Percentiles rank a stretch among this genome's conserved stretches.
These are phyloP conservation scores for Cybosia mesomella DNA, from an alignment of 2,888 invertebrate species.

Conservation along the genomic window DNA sequence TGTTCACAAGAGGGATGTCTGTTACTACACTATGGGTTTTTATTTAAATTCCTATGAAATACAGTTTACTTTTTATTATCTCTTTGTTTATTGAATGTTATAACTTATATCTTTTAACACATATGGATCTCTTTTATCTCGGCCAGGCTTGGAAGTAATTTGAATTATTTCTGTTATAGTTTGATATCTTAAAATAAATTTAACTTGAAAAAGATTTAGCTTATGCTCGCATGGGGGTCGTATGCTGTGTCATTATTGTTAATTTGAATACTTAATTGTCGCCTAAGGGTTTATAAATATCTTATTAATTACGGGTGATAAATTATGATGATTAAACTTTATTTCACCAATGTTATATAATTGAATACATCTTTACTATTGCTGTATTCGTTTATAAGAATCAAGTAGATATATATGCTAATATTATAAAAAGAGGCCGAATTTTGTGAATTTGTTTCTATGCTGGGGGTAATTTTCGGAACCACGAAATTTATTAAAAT, in stretches of 20 bases:
- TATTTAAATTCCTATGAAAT: slow-evolving; percentile 54
- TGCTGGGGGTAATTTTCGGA: too few relatives aligned
- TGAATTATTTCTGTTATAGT: not conserved
- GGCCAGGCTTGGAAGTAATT: slow-evolving; percentile 1
- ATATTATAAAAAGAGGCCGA: too few relatives aligned
- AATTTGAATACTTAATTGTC: too few relatives aligned
- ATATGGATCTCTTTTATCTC: slow-evolving; percentile 27
- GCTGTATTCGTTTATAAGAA: too few relatives aligned
- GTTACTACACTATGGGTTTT: slow-evolving; percentile 41
- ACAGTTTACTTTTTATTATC: slow-evolving; percentile 41
- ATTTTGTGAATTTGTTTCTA: too few relatives aligned
- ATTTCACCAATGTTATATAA: too few relatives aligned
- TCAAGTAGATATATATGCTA: too few relatives aligned
- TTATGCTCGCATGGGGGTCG: slow-evolving; percentile 1
- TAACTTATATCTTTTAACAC: slow-evolving; percentile 34
- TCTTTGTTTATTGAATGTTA: slow-evolving; percentile 27
- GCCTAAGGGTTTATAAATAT: too few relatives aligned
- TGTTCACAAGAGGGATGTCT: slow-evolving; percentile 59
- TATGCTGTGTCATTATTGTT: not conserved
- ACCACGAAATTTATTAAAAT: too few relatives aligned
- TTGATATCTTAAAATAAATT: not conserved
- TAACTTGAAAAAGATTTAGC: not conserved
- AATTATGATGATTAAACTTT: too few relatives aligned
- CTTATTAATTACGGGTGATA: too few relatives aligned
- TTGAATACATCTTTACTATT: too few relatives aligned